phyloP scores from a whole-genome alignment of 2,113 vertebrate species.

The Cyanoramphus novaezelandiae region DNA sequence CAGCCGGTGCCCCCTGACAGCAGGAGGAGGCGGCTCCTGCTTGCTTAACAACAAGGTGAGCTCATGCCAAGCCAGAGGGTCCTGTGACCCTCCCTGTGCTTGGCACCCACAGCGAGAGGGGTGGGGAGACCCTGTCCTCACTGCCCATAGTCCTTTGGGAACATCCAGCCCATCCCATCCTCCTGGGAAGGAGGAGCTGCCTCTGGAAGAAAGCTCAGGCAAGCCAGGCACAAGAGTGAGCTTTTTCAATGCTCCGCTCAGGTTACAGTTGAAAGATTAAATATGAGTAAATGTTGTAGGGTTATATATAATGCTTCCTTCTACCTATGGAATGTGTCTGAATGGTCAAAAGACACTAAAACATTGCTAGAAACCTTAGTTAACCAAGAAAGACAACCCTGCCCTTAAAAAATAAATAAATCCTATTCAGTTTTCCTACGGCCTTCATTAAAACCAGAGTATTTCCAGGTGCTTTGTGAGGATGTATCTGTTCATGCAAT shows the following conservation, averaged over 20 bases:
- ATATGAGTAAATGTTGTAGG: slow-evolving; percentile 52
- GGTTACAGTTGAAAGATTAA: slow-evolving; percentile 19
- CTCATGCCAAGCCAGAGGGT: background rate
- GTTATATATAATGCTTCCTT: slow-evolving; percentile 40
- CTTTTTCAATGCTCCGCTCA: background rate
- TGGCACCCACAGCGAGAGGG: background rate
- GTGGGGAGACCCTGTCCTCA: accelerated
- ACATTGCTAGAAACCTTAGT: background rate
- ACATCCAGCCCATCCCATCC: background rate
- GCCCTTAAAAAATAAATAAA: background rate
- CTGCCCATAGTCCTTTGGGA: background rate
- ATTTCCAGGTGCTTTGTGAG: slow-evolving; percentile 17
- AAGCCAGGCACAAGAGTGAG: background rate
- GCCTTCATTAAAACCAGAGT: background rate
- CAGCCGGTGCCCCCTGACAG: background rate
- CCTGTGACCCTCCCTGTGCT: background rate
- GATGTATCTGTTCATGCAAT: slow-evolving; percentile 27
- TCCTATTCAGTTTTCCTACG: background rate
- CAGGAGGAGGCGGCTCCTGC: background rate
- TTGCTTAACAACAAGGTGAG: background rate
- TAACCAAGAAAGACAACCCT: background rate
- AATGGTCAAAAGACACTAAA: slow-evolving; percentile 32
- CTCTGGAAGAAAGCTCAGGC: background rate
- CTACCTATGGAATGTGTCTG: slow-evolving; percentile 36
- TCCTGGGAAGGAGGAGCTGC: accelerated